Evolutionary conservation across 1,140 invertebrate genomes (phyloP).

Genomic region (Drosophila gunungcola): DNA sequence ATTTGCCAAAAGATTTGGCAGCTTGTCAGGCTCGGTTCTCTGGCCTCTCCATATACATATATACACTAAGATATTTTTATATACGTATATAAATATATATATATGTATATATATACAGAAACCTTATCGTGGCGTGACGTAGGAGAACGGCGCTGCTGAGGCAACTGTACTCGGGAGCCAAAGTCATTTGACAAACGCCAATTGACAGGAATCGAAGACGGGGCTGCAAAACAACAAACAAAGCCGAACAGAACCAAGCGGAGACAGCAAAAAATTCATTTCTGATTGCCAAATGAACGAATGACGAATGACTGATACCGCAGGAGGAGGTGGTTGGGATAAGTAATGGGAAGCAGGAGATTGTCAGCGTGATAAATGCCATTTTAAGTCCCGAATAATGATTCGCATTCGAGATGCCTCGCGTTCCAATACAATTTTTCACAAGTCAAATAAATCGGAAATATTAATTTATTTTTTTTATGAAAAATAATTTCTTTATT

Average conservation of each 20-base stretch:
- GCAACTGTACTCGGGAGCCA: slow-evolving; percentile 43
- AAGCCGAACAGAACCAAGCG: slow-evolving; percentile 1
- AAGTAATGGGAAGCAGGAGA: slow-evolving; percentile 24
- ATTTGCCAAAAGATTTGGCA: slow-evolving; percentile 61
- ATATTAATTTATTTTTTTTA: too few relatives aligned
- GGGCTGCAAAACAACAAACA: slow-evolving; percentile 31
- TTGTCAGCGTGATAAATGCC: slow-evolving; percentile 78
- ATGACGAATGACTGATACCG: slow-evolving; percentile 44
- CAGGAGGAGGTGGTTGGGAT: background rate
- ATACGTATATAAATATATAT: background rate
- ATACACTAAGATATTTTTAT: too few relatives aligned
- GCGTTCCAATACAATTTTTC: background rate
- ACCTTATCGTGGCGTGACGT: slow-evolving; percentile 42
- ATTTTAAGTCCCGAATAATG: slow-evolving; percentile 75
- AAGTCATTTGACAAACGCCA: slow-evolving; percentile 69
- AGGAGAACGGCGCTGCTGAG: slow-evolving; percentile 13
- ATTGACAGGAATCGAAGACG: slow-evolving; percentile 63
- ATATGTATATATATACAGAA: background rate
- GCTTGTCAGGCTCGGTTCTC: slow-evolving; percentile 31
- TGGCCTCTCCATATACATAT: background rate
- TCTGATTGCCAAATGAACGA: slow-evolving; percentile 56
- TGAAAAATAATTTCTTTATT: too few relatives aligned
- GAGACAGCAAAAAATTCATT: slow-evolving; percentile 39
- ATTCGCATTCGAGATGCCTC: slow-evolving; percentile 5
- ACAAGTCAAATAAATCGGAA: background rate